Evolutionary conservation across 2,888 invertebrate species (phyloP).

Genomic region (Parnassius apollo): DNA sequence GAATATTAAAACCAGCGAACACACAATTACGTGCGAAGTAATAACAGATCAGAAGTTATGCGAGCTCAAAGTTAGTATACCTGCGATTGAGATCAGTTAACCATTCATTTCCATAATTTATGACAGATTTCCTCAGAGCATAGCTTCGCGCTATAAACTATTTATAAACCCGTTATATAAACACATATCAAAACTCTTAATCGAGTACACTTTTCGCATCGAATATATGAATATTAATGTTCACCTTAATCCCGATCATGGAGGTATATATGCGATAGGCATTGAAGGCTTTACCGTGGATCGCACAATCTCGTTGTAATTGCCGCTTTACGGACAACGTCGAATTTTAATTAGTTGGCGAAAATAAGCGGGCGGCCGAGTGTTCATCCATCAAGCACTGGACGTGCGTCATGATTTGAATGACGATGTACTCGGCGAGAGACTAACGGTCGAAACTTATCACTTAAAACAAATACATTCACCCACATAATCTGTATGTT

Average conservation of each 20-base stretch:
- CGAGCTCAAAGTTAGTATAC: not conserved
- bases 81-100: slow-evolving; percentile 10
- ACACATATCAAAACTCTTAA: slow-evolving; percentile 8
- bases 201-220: slow-evolving; percentile 18
- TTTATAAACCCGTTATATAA: slow-evolving; percentile 6
- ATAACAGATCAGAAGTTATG: slow-evolving; percentile 1
- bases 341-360: slow-evolving; percentile 54
- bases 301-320: slow-evolving; percentile 46
- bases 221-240: slow-evolving; percentile 25
- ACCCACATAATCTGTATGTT: not conserved
- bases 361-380: slow-evolving; percentile 33
- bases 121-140: slow-evolving; percentile 13
- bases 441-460: slow-evolving; percentile 9
- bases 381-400: slow-evolving; percentile 29
- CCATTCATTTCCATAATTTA: slow-evolving; percentile 18
- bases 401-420: slow-evolving; percentile 14
- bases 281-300: slow-evolving; percentile 40
- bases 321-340: slow-evolving; percentile 45
- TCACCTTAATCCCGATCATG: slow-evolving; percentile 15
- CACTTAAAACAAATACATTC: slow-evolving; percentile 15
- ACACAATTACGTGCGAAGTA: not conserved
- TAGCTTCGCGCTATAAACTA: slow-evolving; percentile 1
- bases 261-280: slow-evolving; percentile 32
- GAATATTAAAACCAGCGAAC: not conserved
- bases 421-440: slow-evolving; percentile 13